Conservation (phyloP, 2,797 vertebrate species). For the Prionace glauca region DNA sequence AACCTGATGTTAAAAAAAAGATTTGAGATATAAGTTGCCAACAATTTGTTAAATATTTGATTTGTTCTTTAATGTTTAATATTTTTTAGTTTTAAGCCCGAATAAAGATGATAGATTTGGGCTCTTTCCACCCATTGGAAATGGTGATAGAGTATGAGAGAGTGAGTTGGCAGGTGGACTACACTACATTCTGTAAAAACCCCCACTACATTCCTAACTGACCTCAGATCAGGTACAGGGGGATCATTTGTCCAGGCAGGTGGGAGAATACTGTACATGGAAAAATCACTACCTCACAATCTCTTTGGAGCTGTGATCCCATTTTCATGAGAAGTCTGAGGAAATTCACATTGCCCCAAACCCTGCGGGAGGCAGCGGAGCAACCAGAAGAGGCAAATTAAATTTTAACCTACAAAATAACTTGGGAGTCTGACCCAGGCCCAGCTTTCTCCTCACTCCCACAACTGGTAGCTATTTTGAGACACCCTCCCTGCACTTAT, state of each 20-base stretch:
- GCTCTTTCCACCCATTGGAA: background rate
- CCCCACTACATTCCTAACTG: background rate
- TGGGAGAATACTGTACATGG: background rate
- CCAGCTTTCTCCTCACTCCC: background rate
- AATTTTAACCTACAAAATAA: background rate
- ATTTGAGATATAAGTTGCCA: background rate
- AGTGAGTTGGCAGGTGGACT: background rate
- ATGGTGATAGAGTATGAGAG: background rate
- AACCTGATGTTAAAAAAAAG: background rate
- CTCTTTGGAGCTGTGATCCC: background rate
- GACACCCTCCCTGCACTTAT: background rate
- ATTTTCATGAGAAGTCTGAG: background rate
- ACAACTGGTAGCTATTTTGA: background rate
- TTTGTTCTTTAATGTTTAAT: background rate
- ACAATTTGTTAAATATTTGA: background rate
- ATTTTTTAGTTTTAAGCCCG: too few species aligned
- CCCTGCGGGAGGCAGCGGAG: background rate
- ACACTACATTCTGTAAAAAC: background rate
- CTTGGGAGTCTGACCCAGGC: background rate
- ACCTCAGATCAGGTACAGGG: background rate
- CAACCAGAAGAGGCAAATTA: too few species aligned
- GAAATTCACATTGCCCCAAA: background rate
- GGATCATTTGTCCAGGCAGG: background rate
- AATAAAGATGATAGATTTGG: background rate
- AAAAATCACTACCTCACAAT: background rate